Base-by-base conservation (phyloP, 2,888 invertebrate species). In the Trisateles emortualis region DNA sequence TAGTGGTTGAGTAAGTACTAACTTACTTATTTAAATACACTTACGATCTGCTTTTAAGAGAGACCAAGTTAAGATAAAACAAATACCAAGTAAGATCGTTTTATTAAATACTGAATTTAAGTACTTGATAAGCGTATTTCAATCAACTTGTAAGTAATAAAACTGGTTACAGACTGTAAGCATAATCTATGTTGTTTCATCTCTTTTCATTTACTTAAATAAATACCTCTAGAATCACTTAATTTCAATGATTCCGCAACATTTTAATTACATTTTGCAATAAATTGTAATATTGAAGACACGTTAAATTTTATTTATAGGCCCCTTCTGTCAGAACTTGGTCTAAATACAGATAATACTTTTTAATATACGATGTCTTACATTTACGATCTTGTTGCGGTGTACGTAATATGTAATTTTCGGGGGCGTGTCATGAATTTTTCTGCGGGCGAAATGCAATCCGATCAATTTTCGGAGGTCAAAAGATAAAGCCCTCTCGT, bases 401-500 rank as follows among this genome's bases (percentile, higher is more conserved):
- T 35, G 42, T 41, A 22, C 52, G 57, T 56, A 52, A 52, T 45
- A 59, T 86, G 59, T 84, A 88, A 87, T 87, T 84, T 85, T 64
- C 54, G 74, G 44, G 67, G 86, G 86, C 84, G 86, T 83, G 78
- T 24, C 52, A 57, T 59, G 61, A 56, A 66, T 63, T 56, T 70
- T 71, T 68, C 75, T 68, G 53, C 72, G 52, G 74, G 74, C 74
- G 52, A 64, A 79, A 75, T 78, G 79, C 80, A 83, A 86, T 80
- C 81, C 79, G 81, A 84, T 85, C 78, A 79, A 81, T 83, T 84
- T 67, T 80, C 77, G 69, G 82, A 84, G 86, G 86, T 85, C 82
- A 80, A 55, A 67, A 64, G 83, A 86, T 87, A 86, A 79, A 61
- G 68, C 74, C n/a, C 68, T 73, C 69, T 77, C 64, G 66, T 72